Percentiles rank a stretch among this genome's conserved stretches.
Evolutionary conservation across 2,113 vertebrate species (phyloP).

Genomic region (Porphyrio hochstetteri): DNA sequence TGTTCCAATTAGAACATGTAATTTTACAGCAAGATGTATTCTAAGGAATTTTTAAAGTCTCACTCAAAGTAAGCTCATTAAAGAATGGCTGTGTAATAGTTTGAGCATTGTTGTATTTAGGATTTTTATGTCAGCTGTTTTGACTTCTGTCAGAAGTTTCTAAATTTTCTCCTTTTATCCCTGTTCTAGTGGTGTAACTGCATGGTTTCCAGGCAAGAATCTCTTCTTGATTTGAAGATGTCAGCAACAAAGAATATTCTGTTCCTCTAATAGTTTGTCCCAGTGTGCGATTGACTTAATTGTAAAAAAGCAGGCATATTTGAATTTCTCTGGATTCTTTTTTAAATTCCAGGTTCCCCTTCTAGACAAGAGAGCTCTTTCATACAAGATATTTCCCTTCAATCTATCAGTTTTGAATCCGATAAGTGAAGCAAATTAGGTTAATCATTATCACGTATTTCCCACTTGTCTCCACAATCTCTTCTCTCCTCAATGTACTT

Average conservation of each 20-base stretch:
- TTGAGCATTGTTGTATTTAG: background rate
- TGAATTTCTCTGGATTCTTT: background rate
- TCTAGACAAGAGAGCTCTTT: background rate
- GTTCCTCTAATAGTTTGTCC: conserved; percentile 5
- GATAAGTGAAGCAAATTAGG: conserved; percentile 4
- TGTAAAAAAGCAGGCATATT: background rate
- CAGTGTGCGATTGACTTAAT: background rate
- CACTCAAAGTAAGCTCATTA: background rate
- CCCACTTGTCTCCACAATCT: background rate
- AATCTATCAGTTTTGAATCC: background rate
- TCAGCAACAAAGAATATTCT: conserved; percentile 25
- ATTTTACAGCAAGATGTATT: background rate
- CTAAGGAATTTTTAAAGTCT: background rate
- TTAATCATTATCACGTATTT: background rate
- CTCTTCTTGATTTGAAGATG: conserved; percentile 19
- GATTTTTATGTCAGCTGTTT: conserved; percentile 22
- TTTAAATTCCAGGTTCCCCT: background rate
- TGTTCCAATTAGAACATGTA: background rate
- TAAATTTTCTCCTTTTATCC: background rate
- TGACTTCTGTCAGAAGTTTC: background rate
- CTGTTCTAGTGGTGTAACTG: background rate
- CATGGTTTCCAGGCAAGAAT: background rate
- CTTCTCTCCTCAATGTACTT: background rate
- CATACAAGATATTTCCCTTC: background rate
- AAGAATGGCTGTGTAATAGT: background rate